Evolutionary conservation across 2,888 invertebrate genomes (phyloP).

Genomic region (Epinotia ramella): DNA sequence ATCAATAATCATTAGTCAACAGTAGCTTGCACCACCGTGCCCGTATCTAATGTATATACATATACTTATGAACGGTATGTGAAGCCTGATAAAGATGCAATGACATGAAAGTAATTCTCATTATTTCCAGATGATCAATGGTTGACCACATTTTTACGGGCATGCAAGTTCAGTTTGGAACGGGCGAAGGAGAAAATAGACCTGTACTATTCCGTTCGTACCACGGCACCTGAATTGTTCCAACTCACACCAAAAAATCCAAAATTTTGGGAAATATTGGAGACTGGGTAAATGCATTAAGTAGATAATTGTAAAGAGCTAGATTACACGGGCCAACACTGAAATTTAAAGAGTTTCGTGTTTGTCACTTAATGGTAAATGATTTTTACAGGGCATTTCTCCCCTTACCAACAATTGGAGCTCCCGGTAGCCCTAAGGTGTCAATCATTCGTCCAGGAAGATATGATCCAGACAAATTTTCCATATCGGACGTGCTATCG

Average conservation of each 20-base stretch:
- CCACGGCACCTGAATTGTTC: slow-evolving; percentile 77
- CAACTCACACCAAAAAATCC: slow-evolving; percentile 51
- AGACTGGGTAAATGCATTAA: slow-evolving; percentile 51
- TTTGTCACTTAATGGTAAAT: not conserved
- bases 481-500: slow-evolving; percentile 58
- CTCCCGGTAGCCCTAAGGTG: slow-evolving; percentile 67
- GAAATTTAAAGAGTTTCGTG: not conserved
- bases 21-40: not conserved
- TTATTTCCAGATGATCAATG: slow-evolving; percentile 79
- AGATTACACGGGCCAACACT: no score
- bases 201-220: slow-evolving; percentile 81
- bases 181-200: slow-evolving; percentile 86
- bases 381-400: slow-evolving; percentile 50
- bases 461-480: slow-evolving; percentile 67
- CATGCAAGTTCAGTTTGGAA: slow-evolving; percentile 85
- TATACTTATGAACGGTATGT: not conserved
- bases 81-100: not conserved
- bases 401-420: slow-evolving; percentile 54
- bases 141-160: slow-evolving; percentile 82
- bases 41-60: not conserved
- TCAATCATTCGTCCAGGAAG: slow-evolving; percentile 77
- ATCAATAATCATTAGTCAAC: no score
- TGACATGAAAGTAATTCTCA: slow-evolving; percentile 1
- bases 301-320: no score
- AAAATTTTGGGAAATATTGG: slow-evolving; percentile 53